Evolutionary conservation across 2,888 invertebrate species (phyloP), one percentile per base, ranked within the genome.

Genomic region (Cacoxenus indagator): DNA sequence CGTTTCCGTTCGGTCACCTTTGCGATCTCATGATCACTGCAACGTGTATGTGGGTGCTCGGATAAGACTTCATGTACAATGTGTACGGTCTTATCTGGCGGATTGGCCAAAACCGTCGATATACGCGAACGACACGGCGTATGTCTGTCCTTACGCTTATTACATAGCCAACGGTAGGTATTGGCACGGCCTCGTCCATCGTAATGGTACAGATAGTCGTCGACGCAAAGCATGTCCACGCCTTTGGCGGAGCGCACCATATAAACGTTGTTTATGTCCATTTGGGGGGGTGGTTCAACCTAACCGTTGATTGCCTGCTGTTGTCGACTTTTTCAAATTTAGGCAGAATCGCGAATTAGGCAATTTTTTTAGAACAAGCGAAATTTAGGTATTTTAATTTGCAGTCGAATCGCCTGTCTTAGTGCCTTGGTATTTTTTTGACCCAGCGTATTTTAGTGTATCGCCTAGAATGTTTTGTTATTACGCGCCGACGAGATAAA

Each of bases 211-310:
- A 85, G 76, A 68, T 73, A 86, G 51, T 81, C 80, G 57, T 85
- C 85, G 5, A 85, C 84, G 67, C 84, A 82, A 1, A 85, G 72
- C 85, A 85, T 85, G 67, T 85, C 86, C n/a, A 83, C 79, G 46
- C 84, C 85, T 67, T 85, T 86, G 27, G 84, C 85, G 26, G 85
- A 85, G 37, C 85, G 82, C 26, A 84, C 78, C 71, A 85, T 80
- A 70, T 78, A 77, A 43, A 85, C 77, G 64, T 81, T 80, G 43
- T 71, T 31, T 22, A 75, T 62, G 68, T 84, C 82, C 84, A 84
- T 84, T n/a, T 37, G 69, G 26, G 31, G 57, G 8, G 43, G 61
- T 65, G 8, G 45, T 67, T 67, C 71, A 75, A 70, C 76, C 78
- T 73, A 72, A 81, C 72, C n/a, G 61, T 2, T 61, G 11, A 73